These are phyloP conservation scores for Pheosia tremula DNA, from an alignment of 2,888 invertebrate genomes.

Conservation along the genomic window DNA sequence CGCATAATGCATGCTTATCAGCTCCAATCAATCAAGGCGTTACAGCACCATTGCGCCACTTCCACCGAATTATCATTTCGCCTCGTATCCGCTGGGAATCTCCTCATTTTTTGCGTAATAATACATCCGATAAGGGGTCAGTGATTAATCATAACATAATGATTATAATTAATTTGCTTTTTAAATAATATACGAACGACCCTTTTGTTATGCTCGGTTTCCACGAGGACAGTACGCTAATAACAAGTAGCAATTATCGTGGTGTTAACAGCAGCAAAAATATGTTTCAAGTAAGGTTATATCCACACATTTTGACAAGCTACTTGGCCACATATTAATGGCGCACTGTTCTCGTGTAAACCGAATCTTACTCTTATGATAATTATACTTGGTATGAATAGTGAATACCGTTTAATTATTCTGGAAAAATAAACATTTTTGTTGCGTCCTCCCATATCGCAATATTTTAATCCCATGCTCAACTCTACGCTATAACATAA, in stretches of 20 bases:
- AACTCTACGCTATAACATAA: slow-evolving; percentile 11
- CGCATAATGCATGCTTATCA: slow-evolving; percentile 30
- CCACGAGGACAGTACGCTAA: no score
- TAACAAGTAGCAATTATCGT: no score
- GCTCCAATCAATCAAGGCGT: slow-evolving; percentile 43
- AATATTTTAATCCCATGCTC: slow-evolving; percentile 29
- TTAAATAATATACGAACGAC: background rate
- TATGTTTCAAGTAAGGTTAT: no score
- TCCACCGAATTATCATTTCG: slow-evolving; percentile 39
- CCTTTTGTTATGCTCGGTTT: no score
- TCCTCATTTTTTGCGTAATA: slow-evolving; percentile 34
- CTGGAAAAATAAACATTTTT: slow-evolving; percentile 1
- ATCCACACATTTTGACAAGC: no score
- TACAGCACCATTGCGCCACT: slow-evolving; percentile 35
- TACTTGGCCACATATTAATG: no score
- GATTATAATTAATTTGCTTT: background rate
- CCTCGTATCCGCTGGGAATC: slow-evolving; percentile 28
- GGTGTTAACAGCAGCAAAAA: no score
- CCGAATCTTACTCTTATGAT: no score
- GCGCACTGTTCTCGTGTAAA: no score
- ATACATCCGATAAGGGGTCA: slow-evolving; percentile 8
- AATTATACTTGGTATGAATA: no score
- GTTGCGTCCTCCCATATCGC: slow-evolving; percentile 19
- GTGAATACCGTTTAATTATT: no score
- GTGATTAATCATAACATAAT: slow-evolving; percentile 1